Percentiles rank a stretch among this genome's conserved stretches.
Evolutionary conservation across 1,140 invertebrate genomes (phyloP).

Genomic region (Pseudachorutes palmiensis): DNA sequence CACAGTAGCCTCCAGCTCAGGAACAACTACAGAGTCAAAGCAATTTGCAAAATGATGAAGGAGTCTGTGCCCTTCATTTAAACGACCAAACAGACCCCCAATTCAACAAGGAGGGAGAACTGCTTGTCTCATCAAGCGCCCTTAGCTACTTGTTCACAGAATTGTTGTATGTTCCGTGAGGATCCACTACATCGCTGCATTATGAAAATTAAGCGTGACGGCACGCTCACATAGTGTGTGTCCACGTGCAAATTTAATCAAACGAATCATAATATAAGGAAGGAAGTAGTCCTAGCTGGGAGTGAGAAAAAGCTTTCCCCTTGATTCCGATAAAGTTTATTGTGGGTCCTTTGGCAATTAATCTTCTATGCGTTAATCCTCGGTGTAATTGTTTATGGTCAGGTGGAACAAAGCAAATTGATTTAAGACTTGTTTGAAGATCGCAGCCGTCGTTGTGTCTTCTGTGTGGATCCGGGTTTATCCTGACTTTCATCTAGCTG

Average conservation of each 20-base stretch:
- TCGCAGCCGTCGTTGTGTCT: too few relatives aligned
- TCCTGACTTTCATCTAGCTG: not conserved
- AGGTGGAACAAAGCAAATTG: too few relatives aligned
- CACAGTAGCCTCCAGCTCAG: not conserved
- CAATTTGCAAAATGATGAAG: constrained; percentile 1
- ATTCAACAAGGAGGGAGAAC: not conserved
- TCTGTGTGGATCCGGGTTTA: too few relatives aligned
- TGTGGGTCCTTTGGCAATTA: too few relatives aligned
- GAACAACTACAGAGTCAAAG: not conserved
- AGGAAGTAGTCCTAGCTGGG: too few relatives aligned
- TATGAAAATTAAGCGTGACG: constrained; percentile 8
- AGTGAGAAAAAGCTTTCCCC: too few relatives aligned
- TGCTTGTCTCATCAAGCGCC: not conserved
- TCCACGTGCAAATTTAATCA: constrained; percentile 4
- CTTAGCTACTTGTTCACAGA: not conserved
- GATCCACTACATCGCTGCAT: not conserved
- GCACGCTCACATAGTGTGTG: constrained; percentile 11
- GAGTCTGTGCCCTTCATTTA: not conserved
- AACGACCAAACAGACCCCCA: not conserved
- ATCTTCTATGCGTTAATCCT: too few relatives aligned
- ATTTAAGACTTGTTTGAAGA: too few relatives aligned
- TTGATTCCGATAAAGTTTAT: too few relatives aligned
- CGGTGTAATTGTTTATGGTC: too few relatives aligned
- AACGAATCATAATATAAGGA: not conserved
- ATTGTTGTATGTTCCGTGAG: not conserved